These are phyloP conservation scores for Odocoileus virginianus DNA, from an alignment of 2,113 vertebrate species.

Conservation along the genomic window DNA sequence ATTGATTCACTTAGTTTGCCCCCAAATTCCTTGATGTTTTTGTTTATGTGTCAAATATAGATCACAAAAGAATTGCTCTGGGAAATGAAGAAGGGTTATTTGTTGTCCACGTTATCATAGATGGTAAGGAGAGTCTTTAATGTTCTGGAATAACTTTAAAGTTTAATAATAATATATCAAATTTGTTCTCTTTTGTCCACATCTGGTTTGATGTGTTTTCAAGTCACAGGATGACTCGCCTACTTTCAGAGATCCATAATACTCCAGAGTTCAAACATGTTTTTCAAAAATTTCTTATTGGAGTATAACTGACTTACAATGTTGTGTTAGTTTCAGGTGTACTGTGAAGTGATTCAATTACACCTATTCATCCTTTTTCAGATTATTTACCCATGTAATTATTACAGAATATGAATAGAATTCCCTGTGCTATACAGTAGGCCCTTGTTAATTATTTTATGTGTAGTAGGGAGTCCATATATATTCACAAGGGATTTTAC, in stretches of 20 bases:
- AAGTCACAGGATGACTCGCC: neutral
- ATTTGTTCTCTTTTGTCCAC: neutral
- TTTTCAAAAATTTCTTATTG: neutral
- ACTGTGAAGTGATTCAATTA: neutral
- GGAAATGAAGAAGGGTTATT: conserved; percentile 95
- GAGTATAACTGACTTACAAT: neutral
- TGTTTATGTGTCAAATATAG: conserved; percentile 71
- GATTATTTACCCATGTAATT: neutral
- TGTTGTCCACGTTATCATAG: conserved; percentile 94
- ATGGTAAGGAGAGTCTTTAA: conserved; percentile 84
- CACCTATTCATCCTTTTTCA: neutral
- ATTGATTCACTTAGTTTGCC: neutral
- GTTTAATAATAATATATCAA: neutral
- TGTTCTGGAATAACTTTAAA: conserved; percentile 10
- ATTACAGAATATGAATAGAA: neutral
- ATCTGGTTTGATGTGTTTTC: neutral
- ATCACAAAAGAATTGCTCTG: conserved; percentile 93
- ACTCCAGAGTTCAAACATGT: neutral
- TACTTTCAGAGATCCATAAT: neutral
- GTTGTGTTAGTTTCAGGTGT: neutral
- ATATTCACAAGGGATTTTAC: neutral
- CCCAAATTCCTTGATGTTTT: neutral
- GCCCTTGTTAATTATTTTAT: neutral
- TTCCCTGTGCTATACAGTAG: neutral
- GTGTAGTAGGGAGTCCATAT: neutral